These are phyloP conservation scores for Tribolium castaneum DNA, from an alignment of 1,140 invertebrate genomes.

Conservation along the genomic window DNA sequence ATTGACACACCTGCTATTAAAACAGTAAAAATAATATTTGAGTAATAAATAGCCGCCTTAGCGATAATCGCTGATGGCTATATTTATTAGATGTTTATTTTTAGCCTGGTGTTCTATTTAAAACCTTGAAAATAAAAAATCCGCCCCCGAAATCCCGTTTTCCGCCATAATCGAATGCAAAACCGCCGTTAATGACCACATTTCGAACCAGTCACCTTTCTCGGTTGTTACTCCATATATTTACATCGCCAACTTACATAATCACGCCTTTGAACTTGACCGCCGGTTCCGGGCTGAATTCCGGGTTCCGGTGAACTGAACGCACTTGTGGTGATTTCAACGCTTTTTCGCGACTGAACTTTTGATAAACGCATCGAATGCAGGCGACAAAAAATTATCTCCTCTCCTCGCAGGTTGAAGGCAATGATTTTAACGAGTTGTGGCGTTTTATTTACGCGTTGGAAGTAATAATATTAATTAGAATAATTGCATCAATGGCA, in stretches of 20 bases:
- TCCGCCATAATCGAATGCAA: not conserved
- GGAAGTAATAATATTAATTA: not conserved
- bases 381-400: not conserved
- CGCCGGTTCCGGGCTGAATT: not conserved
- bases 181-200: constrained; percentile 10
- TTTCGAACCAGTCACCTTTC: not conserved
- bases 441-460: not conserved
- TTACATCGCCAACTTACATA: not conserved
- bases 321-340: constrained; percentile 3
- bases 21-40: too few species aligned
- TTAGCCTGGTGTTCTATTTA: too few species aligned
- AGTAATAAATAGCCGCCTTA: too few species aligned
- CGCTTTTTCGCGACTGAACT: not conserved
- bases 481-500: not conserved
- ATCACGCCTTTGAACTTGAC: constrained; percentile 14
- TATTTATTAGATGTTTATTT: too few species aligned
- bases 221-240: constrained; percentile 10
- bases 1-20: too few species aligned
- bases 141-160: not conserved
- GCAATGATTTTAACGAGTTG: not conserved
- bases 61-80: too few species aligned
- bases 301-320: not conserved
- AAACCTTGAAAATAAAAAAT: not conserved
- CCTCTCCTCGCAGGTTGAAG: not conserved
- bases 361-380: not conserved